A percentile compares a stretch with the other conserved stretches of the same genome.
These are phyloP conservation scores for Trididemnum clinides DNA, from an alignment of 23 tunicate genomes.

Conservation along the genomic window DNA sequence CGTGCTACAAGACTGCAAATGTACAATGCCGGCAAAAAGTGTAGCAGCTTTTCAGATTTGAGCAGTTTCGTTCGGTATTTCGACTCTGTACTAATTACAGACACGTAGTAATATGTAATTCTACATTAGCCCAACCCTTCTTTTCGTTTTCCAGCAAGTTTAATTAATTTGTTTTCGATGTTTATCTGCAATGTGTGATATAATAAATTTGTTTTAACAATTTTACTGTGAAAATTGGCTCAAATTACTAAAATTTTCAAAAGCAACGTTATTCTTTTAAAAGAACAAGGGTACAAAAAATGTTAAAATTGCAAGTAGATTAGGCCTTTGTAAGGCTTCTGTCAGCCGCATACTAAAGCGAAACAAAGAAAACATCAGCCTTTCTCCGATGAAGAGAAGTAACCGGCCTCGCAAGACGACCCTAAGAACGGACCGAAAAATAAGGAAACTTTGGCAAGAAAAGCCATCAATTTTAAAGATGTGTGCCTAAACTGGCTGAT, in stretches of 20 bases:
- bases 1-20: too few species aligned
- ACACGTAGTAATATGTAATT: not conserved
- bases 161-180: not conserved
- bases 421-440: not conserved
- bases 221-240: not conserved
- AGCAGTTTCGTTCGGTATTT: too few species aligned
- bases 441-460: not conserved
- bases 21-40: not conserved
- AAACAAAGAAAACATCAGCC: not conserved
- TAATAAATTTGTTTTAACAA: not conserved
- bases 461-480: not conserved
- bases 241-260: not conserved
- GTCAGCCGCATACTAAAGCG: not conserved
- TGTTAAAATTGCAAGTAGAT: not conserved
- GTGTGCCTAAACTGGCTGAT: not conserved
- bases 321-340: not conserved
- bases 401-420: not conserved
- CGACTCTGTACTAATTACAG: not conserved
- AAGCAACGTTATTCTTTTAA: not conserved
- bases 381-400: not conserved
- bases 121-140: not conserved
- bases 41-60: not conserved
- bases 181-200: not conserved
- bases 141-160: not conserved
- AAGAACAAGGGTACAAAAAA: not conserved